Percentiles rank a stretch among this genome's conserved stretches.
These are phyloP conservation scores for Limnephilus lunatus DNA, from an alignment of 2,888 invertebrate species.

Conservation along the genomic window DNA sequence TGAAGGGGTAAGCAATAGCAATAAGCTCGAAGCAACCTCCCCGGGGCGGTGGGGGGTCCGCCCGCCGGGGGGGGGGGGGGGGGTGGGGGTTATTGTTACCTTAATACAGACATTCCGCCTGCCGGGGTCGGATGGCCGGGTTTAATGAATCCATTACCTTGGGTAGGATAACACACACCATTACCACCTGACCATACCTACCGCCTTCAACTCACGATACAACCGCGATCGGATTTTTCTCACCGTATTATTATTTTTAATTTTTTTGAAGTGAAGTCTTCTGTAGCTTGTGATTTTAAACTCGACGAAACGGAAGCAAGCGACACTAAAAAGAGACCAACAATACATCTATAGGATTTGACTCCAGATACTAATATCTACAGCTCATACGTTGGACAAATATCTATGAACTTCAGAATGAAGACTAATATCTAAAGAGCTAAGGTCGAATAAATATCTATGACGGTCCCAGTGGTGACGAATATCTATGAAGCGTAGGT, in stretches of 20 bases:
- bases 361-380: no score
- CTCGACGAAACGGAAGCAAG: no score
- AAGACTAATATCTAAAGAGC: no score
- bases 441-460: no score
- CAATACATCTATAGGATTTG: no score
- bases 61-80: background rate
- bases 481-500: no score
- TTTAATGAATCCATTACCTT: conserved; percentile 46
- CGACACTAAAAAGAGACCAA: no score
- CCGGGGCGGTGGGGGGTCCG: background rate
- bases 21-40: background rate
- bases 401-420: no score
- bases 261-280: no score
- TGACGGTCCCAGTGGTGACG: no score
- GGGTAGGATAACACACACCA: conserved; percentile 39
- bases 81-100: background rate
- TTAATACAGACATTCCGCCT: conserved; percentile 43
- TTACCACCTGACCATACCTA: conserved; percentile 36
- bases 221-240: background rate
- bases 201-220: background rate
- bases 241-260: background rate
- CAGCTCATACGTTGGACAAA: no score
- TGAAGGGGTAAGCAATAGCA: background rate
- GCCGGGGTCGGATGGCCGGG: conserved; percentile 23
- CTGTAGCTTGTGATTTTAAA: no score